A percentile compares a stretch with the other conserved stretches of the same genome.
These are phyloP conservation scores for Cladorhizidae sp. DNA, from an alignment of 37 sponge, comb jelly and placozoan genomes.

Conservation along the genomic window DNA sequence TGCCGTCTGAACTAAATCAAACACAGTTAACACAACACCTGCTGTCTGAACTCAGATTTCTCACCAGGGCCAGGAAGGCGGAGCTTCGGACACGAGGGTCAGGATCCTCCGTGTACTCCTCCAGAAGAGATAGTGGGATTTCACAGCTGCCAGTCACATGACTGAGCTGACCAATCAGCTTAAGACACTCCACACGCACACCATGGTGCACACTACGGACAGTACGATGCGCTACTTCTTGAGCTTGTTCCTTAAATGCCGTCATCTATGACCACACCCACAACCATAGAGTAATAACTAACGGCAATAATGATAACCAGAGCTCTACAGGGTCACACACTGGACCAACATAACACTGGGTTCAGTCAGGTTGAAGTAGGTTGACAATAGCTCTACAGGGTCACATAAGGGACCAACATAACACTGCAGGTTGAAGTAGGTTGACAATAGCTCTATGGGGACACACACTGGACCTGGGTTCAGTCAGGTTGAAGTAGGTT, in stretches of 20 bases:
- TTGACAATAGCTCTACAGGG: too few species aligned
- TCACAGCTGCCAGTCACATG: constrained; percentile 23
- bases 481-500: not conserved
- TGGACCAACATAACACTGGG: too few species aligned
- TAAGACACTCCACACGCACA: constrained; percentile 64
- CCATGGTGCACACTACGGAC: constrained; percentile 43
- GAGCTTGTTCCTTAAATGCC: not conserved
- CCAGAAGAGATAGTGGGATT: constrained; percentile 32
- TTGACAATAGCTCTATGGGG: too few species aligned
- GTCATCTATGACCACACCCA: too few species aligned
- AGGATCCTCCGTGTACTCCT: constrained; percentile 37
- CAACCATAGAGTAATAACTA: not conserved
- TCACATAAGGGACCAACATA: too few species aligned
- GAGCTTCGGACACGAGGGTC: constrained; percentile 73
- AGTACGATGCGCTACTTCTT: not conserved
- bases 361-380: too few species aligned
- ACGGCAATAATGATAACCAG: too few species aligned
- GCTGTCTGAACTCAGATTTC: not conserved
- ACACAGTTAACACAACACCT: not conserved
- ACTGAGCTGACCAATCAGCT: constrained; percentile 66
- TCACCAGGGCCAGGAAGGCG: constrained; percentile 70
- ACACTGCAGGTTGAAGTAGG: too few species aligned
- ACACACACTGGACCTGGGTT: too few species aligned
- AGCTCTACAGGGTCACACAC: too few species aligned
- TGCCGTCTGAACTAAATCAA: too few species aligned